These are phyloP conservation scores for Mobula hypostoma DNA, from an alignment of 2,113 vertebrate species.

Conservation along the genomic window DNA sequence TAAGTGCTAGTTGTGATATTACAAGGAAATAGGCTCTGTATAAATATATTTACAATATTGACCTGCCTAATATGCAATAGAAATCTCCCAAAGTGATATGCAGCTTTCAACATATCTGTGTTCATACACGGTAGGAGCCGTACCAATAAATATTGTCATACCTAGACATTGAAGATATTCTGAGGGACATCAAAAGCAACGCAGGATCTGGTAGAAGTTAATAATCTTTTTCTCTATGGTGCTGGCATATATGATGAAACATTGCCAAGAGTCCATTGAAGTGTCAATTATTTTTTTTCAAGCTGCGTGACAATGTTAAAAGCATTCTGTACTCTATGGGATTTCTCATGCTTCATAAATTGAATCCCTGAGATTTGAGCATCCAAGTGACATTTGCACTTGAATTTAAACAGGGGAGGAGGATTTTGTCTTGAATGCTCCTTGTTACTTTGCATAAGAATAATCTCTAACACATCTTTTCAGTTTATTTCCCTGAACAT, in stretches of 20 bases:
- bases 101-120: background rate
- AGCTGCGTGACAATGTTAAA: background rate
- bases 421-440: background rate
- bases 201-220: background rate
- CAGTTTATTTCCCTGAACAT: background rate
- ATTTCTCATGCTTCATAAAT: background rate
- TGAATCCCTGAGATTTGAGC: background rate
- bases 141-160: background rate
- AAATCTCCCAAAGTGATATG: background rate
- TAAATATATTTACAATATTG: background rate
- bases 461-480: background rate
- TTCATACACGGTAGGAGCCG: background rate
- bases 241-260: background rate
- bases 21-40: background rate
- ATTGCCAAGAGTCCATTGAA: background rate
- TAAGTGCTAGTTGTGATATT: background rate
- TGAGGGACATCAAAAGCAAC: background rate
- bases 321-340: background rate
- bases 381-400: background rate
- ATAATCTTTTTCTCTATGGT: background rate
- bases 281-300: background rate
- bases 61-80: background rate
- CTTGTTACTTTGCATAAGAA: constrained; percentile 2
- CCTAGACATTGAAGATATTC: background rate
- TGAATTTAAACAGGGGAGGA: background rate